phyloP scores from a whole-genome alignment of 1,140 invertebrate species.

The Drosophila athabasca region DNA sequence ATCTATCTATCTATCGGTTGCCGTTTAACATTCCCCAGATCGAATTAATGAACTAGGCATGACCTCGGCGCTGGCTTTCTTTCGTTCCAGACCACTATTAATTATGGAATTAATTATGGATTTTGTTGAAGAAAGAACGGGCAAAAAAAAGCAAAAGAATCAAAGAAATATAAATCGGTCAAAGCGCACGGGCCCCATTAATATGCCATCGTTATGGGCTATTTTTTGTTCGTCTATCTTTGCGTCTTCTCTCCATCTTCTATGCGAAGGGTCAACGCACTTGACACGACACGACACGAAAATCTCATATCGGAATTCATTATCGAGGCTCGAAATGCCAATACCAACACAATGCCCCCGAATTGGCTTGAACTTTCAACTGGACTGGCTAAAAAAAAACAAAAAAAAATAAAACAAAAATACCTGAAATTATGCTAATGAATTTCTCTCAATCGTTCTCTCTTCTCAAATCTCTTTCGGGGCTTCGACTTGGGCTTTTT shows the following conservation, averaged over 20 bases:
- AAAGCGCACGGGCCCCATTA: constrained; percentile 59
- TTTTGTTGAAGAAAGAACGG: background rate
- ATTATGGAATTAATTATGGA: constrained; percentile 23
- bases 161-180: constrained; percentile 52
- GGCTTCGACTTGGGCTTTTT: constrained; percentile 10
- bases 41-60: constrained; percentile 8
- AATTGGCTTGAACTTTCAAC: constrained; percentile 47
- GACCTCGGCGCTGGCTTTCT: constrained; percentile 21
- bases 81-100: background rate
- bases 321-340: background rate
- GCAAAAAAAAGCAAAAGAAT: constrained; percentile 2
- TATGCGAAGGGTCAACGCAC: constrained; percentile 36
- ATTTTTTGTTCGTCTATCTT: background rate
- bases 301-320: too few species aligned
- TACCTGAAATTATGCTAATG: constrained; percentile 22
- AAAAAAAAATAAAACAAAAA: background rate
- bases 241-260: constrained; percentile 7
- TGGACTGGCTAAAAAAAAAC: constrained; percentile 26
- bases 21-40: too few species aligned
- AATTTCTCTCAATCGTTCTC: constrained; percentile 7
- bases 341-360: background rate
- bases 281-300: too few species aligned
- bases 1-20: background rate
- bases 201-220: constrained; percentile 21
- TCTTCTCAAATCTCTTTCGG: background rate